Conservation (phyloP, 2,797 vertebrate genomes). For the Cynopterus sphinx region DNA sequence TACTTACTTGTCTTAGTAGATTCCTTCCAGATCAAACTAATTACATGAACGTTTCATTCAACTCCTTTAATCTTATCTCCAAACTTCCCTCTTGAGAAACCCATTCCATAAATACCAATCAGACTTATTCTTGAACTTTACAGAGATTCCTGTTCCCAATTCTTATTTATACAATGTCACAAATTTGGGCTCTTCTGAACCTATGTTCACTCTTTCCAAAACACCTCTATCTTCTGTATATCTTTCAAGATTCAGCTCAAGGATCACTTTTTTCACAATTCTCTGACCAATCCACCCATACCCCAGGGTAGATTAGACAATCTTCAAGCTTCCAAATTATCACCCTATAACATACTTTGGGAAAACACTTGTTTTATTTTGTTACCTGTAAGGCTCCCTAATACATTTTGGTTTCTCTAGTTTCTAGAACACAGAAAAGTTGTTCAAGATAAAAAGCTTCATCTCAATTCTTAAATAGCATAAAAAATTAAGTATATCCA, state of each 20-base stretch:
- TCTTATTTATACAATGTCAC: not conserved
- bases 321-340: constrained; percentile 19
- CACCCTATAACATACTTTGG: not conserved
- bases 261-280: not conserved
- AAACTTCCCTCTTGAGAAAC: not conserved
- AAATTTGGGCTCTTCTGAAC: not conserved
- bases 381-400: not conserved
- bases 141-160: not conserved
- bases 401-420: not conserved
- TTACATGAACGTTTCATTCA: not conserved
- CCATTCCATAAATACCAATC: not conserved
- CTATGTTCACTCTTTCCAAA: not conserved
- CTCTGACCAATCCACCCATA: constrained; percentile 4
- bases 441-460: not conserved
- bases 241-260: not conserved
- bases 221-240: constrained; percentile 14
- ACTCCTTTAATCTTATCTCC: not conserved
- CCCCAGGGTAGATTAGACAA: not conserved
- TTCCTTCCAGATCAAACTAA: constrained; percentile 3
- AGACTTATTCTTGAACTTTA: not conserved
- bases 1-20: not conserved
- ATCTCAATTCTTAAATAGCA: not conserved
- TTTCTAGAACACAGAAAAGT: not conserved
- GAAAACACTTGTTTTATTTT: constrained; percentile 33
- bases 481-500: not conserved